Evolutionary conservation across 2,797 vertebrate species (phyloP).

Genomic region (Pantherophis alleghaniensis): DNA sequence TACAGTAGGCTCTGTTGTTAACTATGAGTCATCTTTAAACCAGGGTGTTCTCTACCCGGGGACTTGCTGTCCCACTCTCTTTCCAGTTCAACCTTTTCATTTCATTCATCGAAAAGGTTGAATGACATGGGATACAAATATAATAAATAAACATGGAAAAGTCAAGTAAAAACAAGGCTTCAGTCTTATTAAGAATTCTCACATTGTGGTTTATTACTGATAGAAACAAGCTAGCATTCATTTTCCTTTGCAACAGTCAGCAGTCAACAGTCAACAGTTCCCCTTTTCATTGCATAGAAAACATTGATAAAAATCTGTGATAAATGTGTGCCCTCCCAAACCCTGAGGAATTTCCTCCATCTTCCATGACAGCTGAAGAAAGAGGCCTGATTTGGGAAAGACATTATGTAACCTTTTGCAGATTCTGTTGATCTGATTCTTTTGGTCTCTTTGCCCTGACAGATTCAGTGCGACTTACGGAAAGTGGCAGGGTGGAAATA

Average conservation of each 20-base stretch:
- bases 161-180: background rate
- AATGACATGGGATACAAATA: background rate
- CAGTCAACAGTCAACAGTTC: too few species aligned
- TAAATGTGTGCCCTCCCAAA: background rate
- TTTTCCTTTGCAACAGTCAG: background rate
- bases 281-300: background rate
- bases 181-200: background rate
- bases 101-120: background rate
- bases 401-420: background rate
- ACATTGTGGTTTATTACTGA: background rate
- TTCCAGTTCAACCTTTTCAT: background rate
- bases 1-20: too few species aligned
- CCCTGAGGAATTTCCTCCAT: background rate
- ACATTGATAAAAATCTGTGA: background rate
- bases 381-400: background rate
- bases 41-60: too few species aligned
- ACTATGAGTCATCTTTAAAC: too few species aligned
- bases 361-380: too few species aligned
- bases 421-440: background rate
- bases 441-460: constrained; percentile 23
- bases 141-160: background rate
- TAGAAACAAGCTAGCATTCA: background rate
- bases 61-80: background rate
- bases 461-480: constrained; percentile 80
- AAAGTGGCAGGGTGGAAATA: constrained; percentile 81